These are phyloP conservation scores for Alligator mississippiensis DNA, from an alignment of 2,113 vertebrate species.

Conservation along the genomic window DNA sequence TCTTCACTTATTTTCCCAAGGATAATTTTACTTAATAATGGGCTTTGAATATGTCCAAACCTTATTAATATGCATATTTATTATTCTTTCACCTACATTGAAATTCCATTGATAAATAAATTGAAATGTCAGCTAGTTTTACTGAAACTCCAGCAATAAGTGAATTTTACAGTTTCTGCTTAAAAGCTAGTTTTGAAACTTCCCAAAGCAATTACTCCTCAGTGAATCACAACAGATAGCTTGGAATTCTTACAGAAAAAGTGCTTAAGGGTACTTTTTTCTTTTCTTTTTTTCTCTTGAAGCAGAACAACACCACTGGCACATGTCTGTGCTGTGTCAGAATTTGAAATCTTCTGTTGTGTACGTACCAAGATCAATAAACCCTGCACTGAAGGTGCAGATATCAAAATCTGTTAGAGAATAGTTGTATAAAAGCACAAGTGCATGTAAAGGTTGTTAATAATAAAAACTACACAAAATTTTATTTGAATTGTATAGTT, in stretches of 20 bases:
- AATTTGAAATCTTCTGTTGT: neutral
- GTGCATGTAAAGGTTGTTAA: neutral
- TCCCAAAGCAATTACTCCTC: conserved; percentile 50
- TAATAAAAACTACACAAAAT: conserved; percentile 4
- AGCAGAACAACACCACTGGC: neutral
- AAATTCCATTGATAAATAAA: conserved; percentile 57
- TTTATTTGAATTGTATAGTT: neutral
- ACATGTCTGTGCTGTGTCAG: neutral
- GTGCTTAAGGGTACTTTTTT: neutral
- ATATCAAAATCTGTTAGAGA: neutral
- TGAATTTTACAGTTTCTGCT: conserved; percentile 45
- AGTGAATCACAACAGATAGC: conserved; percentile 19
- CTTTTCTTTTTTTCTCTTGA: neutral
- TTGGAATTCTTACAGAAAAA: conserved; percentile 24
- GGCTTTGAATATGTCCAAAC: conserved; percentile 37
- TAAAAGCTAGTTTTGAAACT: conserved; percentile 43
- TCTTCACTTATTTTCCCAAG: conserved; percentile 56
- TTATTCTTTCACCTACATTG: conserved; percentile 63
- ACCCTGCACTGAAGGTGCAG: neutral
- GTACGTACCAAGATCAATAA: neutral
- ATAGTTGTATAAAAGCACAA: neutral
- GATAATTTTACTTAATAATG: conserved; percentile 43
- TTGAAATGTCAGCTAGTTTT: conserved; percentile 52
- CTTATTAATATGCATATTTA: conserved; percentile 40
- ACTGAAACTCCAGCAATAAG: conserved; percentile 31